Conservation (phyloP, 92 coral and sea anemone genomes). For the Epizoanthus ramosus region DNA sequence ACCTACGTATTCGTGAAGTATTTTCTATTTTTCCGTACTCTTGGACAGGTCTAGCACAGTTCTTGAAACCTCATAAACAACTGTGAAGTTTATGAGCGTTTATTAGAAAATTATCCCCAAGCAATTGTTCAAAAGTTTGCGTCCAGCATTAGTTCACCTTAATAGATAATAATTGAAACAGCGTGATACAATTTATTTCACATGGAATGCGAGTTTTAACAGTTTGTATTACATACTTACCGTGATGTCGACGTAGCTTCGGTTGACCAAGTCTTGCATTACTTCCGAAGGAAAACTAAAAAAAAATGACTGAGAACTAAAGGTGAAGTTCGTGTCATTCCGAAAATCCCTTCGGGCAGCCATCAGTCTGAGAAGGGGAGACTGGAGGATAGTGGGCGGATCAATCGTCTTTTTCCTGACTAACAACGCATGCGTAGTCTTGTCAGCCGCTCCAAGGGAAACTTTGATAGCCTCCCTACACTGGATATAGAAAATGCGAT, state of each 20-base stretch:
- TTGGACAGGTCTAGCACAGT: background rate
- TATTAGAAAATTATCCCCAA: no score
- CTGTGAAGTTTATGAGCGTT: no score
- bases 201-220: no score
- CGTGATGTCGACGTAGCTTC: conserved; percentile 24
- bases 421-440: conserved; percentile 25
- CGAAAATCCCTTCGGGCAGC: conserved; percentile 12
- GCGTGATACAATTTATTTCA: no score
- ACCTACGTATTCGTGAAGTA: background rate
- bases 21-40: background rate
- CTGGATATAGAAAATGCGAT: background rate
- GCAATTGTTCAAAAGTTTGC: no score
- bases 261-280: conserved; percentile 21
- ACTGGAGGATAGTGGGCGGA: conserved; percentile 7
- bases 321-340: background rate
- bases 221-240: background rate
- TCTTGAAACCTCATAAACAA: background rate
- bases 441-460: conserved; percentile 25
- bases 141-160: no score
- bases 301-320: conserved; percentile 1
- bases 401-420: conserved; percentile 10
- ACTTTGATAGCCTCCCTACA: background rate
- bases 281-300: conserved; percentile 18
- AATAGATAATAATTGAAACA: no score
- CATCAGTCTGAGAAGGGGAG: background rate